Evolutionary conservation across 2,888 invertebrate genomes (phyloP), one percentile per base, ranked within the genome.

Genomic region (Torymus auratus): DNA sequence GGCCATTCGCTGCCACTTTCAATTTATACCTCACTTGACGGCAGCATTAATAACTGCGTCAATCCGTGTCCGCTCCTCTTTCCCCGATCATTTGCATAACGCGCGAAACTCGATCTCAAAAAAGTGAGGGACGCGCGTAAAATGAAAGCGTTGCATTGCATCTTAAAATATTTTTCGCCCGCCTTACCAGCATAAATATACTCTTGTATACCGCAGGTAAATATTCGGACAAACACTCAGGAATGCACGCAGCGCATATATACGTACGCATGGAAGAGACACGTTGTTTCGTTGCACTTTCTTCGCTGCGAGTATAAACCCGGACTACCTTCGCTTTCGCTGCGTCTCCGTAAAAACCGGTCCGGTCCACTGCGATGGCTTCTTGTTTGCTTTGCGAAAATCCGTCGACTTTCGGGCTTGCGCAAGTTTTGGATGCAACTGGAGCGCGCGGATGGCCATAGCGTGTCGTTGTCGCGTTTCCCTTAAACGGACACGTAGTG

Each of bases 271-370:
- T 5, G 28, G 28, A 28, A 28, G 28, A 28, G 28, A 28, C 28
- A 28, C 28, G 28, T 28, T 28, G 28, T 2, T 28, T 28, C 28
- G 61, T 11, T 55, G 69, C 76, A 64, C 76, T 76, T 76, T 76
- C 76, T 76, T 76, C 75, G 58, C 55, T 28, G 61, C 41, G 3
- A 28, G 28, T 28, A 28, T 28, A 28, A 28, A 28, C 28, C 28
- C 28, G 28, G 28, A 1, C 28, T 5, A 55, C 55, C 60, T 76
- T 76, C 69, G 69, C 76, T 76, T 69, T 76, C 76, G 76, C 69
- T 41, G 7, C 58, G 15, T 50, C 41, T 55, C 13, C 12, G 41
- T 7, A 17, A 58, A 50, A 58, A 15, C 15, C 28, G 28, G 23
- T 52, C 65, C 60, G 67, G 68, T 58, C 62, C 55, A 62, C 28